Base-by-base conservation (phyloP, 2,888 invertebrate genomes). In the Ornithoptera priamus region DNA sequence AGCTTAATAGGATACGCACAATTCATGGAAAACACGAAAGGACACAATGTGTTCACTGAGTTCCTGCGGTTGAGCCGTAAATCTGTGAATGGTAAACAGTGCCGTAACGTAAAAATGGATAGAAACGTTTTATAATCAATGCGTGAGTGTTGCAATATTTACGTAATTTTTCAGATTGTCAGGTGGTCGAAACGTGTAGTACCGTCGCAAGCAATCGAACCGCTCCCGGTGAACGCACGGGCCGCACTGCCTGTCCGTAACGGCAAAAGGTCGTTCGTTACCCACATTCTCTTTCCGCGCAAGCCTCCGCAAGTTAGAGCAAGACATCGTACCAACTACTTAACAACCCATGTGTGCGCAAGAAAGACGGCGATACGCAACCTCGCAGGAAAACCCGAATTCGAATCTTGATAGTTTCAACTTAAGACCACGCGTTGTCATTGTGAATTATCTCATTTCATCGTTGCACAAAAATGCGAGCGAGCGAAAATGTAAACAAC, bases 231-330 rank as follows among this genome's bases (percentile, higher is more conserved):
- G 87, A 88, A 88, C 84, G 92, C 85, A 84, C 91, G 88, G 90
- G 86, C 90, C 92, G 92, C 91, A 92, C 92, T 92, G 92, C 88
- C 85, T 85, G 89, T 86, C 86, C 87, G 84, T 88, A 91, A 89
- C 88, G 85, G 85, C 91, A 87, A 92, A 92, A 91, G 92, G 92
- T 91, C 92, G 92, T 92, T 89, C 90, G 89, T 90, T 90, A 91
- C 87, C 88, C 90, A 92, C 92, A 91, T 91, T 92, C 92, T 92
- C 92, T 92, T 91, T 91, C 89, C 92, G 90, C 92, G 92, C 92
- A 92, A 92, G 92, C 92, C 92, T 92, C 89, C 88, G 85, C 84
- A 86, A 85, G 90, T 84, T 77, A 83, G 86, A 92, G 76, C 74
- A 87, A 85, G 90, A 92, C 74, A 75, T 76, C 81, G 75, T 71